These are phyloP conservation scores for Hypotaenidia philippensis DNA, from an alignment of 2,797 vertebrate species.

Conservation along the genomic window DNA sequence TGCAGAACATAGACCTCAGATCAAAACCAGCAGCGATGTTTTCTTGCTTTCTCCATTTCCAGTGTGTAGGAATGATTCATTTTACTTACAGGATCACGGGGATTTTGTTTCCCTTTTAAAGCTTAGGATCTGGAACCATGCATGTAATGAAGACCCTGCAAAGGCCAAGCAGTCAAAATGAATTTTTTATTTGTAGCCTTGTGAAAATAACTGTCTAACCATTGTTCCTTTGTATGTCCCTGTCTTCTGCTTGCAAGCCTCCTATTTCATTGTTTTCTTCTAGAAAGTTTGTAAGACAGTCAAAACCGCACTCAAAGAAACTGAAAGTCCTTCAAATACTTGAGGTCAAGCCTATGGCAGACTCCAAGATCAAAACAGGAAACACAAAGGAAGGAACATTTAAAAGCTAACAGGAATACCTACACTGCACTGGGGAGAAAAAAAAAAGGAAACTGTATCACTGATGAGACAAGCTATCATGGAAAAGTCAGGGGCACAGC, in stretches of 20 bases:
- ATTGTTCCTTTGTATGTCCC: not conserved
- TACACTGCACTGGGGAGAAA: accelerated
- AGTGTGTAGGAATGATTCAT: not conserved
- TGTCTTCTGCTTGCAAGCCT: not conserved
- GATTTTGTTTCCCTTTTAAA: not conserved
- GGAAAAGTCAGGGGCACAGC: not conserved
- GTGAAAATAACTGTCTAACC: not conserved
- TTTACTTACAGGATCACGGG: not conserved
- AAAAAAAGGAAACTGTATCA: not conserved
- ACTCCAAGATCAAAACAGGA: not conserved
- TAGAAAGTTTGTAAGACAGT: not conserved
- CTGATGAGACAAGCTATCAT: not conserved
- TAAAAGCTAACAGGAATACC: not conserved
- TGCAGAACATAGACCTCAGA: not conserved
- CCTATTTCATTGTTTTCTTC: not conserved
- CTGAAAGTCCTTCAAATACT: not conserved
- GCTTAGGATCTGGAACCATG: not conserved
- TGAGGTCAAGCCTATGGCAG: not conserved
- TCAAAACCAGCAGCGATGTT: not conserved
- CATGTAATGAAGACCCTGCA: not conserved
- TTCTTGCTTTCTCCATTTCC: not conserved
- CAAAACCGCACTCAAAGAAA: not conserved
- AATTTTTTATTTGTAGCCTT: not conserved
- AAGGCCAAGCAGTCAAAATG: not conserved
- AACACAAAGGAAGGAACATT: not conserved